These are phyloP conservation scores for Gryon sp. DNA, from an alignment of 1,140 invertebrate species.

Conservation along the genomic window DNA sequence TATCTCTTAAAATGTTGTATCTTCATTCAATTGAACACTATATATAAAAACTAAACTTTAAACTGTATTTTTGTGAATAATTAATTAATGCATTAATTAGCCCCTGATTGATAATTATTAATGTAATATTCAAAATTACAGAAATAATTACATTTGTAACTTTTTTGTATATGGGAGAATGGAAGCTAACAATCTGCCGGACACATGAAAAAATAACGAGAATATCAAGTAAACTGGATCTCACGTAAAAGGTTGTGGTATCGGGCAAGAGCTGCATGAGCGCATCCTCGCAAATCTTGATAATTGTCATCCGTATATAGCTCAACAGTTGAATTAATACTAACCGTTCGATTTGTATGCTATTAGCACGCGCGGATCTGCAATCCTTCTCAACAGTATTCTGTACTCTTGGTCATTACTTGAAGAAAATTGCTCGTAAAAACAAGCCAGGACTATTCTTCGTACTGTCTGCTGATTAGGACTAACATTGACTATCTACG, in stretches of 20 bases:
- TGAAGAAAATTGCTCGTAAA: constrained; percentile 73
- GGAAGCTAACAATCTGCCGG: not conserved
- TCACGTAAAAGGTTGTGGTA: constrained; percentile 45
- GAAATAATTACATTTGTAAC: not conserved
- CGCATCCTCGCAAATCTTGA: constrained; percentile 60
- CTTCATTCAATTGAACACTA: constrained; percentile 7
- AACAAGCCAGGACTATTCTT: constrained; percentile 69
- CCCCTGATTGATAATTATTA: too few relatives aligned
- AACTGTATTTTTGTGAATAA: not conserved
- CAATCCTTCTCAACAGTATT: constrained; percentile 71
- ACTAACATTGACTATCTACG: constrained; percentile 50
- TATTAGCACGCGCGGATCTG: constrained; percentile 73
- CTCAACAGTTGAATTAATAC: constrained; percentile 68
- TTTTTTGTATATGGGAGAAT: not conserved
- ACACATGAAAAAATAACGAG: constrained; percentile 37
- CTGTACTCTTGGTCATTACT: constrained; percentile 71
- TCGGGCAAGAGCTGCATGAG: constrained; percentile 25
- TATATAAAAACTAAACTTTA: not conserved
- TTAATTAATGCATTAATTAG: not conserved
- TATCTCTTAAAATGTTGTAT: not conserved
- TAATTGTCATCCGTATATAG: constrained; percentile 64
- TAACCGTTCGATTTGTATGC: constrained; percentile 72
- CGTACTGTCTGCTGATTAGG: constrained; percentile 62
- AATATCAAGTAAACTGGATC: constrained; percentile 59
- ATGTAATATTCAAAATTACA: too few relatives aligned